Base-by-base conservation (phyloP, 2,797 vertebrate species). In the Falco concolor region DNA sequence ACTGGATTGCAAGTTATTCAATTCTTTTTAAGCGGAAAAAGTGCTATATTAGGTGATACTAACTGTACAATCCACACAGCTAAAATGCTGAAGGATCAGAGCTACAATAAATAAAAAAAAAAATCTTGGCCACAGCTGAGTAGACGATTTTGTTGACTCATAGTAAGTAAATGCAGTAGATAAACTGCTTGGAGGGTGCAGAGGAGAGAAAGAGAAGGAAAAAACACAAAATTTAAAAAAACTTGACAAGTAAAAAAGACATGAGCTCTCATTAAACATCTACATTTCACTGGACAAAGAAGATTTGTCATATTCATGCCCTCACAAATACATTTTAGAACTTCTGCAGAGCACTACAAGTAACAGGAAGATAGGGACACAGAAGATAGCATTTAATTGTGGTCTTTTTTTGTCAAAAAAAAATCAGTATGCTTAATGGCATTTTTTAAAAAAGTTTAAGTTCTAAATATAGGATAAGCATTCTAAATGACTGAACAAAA, bases 401-500 rank as follows among this genome's bases (percentile, higher is more conserved):
- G 8, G 36, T 20, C 24, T 23, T 40, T 36, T 92, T 67, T 64
- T 24, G 11, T 61, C 13, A 84, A 94, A 73, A 87, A 84, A 84
- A 93, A 13, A 49, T 9, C 70, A 61, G 42, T 60, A 59, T 19
- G 21, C 27, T 65, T 94, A 89, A 75, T 54, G 20, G 75, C 21
- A 85, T 74, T 10, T 67, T 54, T 64, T 52, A 83, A 90, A 80
- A 91, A 91, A 88, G 34, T 75, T 67, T 56, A 75, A 81, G 45
- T 79, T 82, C 73, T 76, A 90, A 93, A 95, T 82, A 88, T n/a
- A 38, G 65, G 54, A 91, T 87, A 90, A 92, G 44, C 30, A 63
- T 23, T 45, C 52, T 53, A 90, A 84, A 84, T 56, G 12, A 89
- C 70, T 90, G 76, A 67, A 81, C n/a, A 68, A 76, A 90, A 84